Percentiles rank a stretch among this genome's conserved stretches.
Conservation (phyloP, 1,140 invertebrate genomes). For the Lucilia cuprina region DNA sequence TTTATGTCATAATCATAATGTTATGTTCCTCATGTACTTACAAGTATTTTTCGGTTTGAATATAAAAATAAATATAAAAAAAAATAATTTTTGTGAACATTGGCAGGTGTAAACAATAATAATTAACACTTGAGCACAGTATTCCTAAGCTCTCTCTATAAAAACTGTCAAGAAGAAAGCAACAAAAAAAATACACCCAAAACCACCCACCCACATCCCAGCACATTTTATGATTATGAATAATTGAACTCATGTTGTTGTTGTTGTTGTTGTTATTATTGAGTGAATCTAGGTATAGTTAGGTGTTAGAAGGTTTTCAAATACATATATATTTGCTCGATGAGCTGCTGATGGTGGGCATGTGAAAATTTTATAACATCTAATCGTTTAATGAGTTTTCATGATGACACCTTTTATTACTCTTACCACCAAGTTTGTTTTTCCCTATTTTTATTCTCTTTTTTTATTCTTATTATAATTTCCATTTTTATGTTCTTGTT, state of each 20-base stretch:
- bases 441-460: background rate
- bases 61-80: background rate
- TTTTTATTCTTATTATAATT: too few relatives aligned
- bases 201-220: background rate
- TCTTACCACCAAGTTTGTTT: background rate
- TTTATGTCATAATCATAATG: constrained; percentile 10
- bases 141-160: background rate
- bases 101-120: constrained; percentile 7
- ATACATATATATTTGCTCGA: too few relatives aligned
- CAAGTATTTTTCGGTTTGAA: background rate
- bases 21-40: background rate
- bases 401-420: background rate
- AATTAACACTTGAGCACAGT: constrained; percentile 7
- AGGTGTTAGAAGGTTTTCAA: background rate
- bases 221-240: background rate
- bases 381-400: constrained; percentile 27
- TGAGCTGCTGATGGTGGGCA: background rate
- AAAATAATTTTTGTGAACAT: background rate
- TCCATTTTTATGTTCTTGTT: background rate
- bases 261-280: background rate
- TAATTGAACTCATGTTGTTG: background rate
- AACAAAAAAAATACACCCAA: background rate
- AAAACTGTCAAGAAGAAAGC: background rate
- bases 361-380: constrained; percentile 25
- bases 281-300: background rate